Conservation (phyloP, 2,797 vertebrate genomes). For the Acrossocheilus wenchowensis region DNA sequence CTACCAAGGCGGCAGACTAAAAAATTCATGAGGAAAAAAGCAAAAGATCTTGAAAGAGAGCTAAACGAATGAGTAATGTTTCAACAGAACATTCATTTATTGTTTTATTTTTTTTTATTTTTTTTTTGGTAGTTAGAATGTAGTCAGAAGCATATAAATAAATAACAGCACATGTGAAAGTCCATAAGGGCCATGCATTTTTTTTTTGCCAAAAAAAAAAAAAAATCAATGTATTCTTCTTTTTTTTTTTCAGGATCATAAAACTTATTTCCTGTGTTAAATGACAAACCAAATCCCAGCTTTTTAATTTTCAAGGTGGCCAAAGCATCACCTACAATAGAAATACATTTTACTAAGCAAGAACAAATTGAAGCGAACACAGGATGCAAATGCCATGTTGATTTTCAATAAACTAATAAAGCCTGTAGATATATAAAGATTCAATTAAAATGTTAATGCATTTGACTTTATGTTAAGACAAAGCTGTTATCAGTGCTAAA, state of each 20-base stretch:
- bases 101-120: neutral
- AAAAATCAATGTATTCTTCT: neutral
- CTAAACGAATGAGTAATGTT: neutral
- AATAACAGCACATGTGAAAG: neutral
- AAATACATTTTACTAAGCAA: neutral
- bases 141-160: neutral
- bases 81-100: neutral
- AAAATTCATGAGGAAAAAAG: neutral
- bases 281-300: neutral
- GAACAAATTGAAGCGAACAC: neutral
- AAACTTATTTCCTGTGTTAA: neutral
- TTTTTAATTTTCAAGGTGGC: neutral
- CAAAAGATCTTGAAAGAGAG: neutral
- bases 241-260: neutral
- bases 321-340: neutral
- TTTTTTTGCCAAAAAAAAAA: neutral
- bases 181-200: neutral
- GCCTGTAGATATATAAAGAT: neutral
- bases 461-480: neutral
- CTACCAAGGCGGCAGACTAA: neutral
- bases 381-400: neutral
- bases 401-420: neutral
- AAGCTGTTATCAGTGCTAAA: neutral
- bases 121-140: neutral
- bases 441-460: neutral